These are phyloP conservation scores for Uloborus plumipes DNA, from an alignment of 2,888 invertebrate genomes.

Conservation along the genomic window DNA sequence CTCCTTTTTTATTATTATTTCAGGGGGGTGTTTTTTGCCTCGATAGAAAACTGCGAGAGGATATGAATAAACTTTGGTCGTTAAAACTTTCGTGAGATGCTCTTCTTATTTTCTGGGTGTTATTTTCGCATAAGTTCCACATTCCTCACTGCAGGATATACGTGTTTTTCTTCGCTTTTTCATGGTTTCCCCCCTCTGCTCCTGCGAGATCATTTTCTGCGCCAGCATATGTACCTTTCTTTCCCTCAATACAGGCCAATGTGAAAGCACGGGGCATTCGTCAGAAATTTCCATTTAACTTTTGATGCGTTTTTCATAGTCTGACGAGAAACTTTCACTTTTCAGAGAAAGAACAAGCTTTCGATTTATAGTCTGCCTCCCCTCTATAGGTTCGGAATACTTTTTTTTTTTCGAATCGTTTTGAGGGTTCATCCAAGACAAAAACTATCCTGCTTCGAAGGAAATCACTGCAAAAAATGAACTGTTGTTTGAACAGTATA, in stretches of 20 bases:
- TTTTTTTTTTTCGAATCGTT: too few relatives aligned
- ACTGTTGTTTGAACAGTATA: too few relatives aligned
- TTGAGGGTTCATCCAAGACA: too few relatives aligned
- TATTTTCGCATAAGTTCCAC: slow-evolving; percentile 64
- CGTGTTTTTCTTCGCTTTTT: slow-evolving; percentile 31
- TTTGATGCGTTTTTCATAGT: slow-evolving; percentile 60
- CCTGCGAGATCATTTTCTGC: slow-evolving; percentile 33
- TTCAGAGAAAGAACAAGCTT: too few relatives aligned
- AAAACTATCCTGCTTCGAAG: too few relatives aligned
- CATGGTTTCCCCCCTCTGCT: neutral
- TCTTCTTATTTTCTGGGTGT: slow-evolving; percentile 52
- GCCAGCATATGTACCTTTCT: slow-evolving; percentile 38
- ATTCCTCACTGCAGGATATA: slow-evolving; percentile 40
- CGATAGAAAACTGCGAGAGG: slow-evolving; percentile 41
- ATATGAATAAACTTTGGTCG: slow-evolving; percentile 64
- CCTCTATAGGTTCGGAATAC: too few relatives aligned
- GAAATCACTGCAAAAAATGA: too few relatives aligned
- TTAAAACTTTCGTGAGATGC: slow-evolving; percentile 56
- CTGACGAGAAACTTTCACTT: neutral
- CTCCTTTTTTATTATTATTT: neutral
- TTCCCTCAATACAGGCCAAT: slow-evolving; percentile 41
- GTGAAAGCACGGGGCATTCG: slow-evolving; percentile 27
- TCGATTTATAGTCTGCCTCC: too few relatives aligned
- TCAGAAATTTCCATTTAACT: slow-evolving; percentile 36
- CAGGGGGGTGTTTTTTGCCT: slow-evolving; percentile 48